Percentiles rank a stretch among this genome's conserved stretches.
Evolutionary conservation across 2,113 vertebrate genomes (phyloP).

Genomic region (Dendropsophus ebraccatus): DNA sequence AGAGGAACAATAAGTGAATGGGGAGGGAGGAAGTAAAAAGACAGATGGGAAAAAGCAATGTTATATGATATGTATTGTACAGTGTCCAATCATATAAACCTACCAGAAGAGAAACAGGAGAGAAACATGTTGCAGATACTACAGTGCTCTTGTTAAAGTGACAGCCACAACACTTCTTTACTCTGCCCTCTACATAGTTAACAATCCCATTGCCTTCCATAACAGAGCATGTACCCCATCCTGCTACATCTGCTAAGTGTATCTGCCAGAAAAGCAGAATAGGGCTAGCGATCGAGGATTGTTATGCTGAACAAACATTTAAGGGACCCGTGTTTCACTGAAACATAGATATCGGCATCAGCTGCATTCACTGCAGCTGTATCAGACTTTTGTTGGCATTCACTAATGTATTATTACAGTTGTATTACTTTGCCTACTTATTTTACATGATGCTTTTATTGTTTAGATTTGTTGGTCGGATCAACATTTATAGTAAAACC

Average conservation of each 20-base stretch:
- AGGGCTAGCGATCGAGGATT: background rate
- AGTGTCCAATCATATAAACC: background rate
- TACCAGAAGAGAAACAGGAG: too few relatives aligned
- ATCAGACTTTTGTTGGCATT: too few relatives aligned
- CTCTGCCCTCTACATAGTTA: background rate
- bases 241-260: too few relatives aligned
- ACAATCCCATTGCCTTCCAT: background rate
- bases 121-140: too few relatives aligned
- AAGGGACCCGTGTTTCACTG: too few relatives aligned
- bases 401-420: background rate
- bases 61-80: background rate
- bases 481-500: conserved; percentile 90
- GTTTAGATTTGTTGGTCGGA: conserved; percentile 91
- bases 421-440: background rate
- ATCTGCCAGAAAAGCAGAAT: background rate
- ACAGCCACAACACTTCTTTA: background rate
- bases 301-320: too few relatives aligned
- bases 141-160: too few relatives aligned
- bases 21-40: background rate
- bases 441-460: background rate
- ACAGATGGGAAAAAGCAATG: background rate
- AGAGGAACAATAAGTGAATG: background rate
- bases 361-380: background rate
- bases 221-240: background rate
- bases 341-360: background rate